Base-by-base conservation (phyloP, 2,888 invertebrate species). In the Platerodrilus igneus region DNA sequence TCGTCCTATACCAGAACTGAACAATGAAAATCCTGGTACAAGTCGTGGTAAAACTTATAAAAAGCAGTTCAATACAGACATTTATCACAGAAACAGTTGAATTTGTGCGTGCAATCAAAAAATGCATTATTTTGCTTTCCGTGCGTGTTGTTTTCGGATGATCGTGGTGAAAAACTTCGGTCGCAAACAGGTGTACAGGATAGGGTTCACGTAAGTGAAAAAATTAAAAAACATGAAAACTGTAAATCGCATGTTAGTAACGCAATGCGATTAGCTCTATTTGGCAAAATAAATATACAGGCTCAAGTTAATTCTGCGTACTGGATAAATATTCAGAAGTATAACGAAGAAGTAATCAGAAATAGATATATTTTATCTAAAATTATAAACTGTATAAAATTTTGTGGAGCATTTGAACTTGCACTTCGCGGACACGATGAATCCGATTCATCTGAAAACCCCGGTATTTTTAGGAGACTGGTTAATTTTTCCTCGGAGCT, bases 321-420 rank as follows among this genome's bases (percentile, higher is more conserved):
- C 30, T 26, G 42, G 35, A 21, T 15, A 13, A 29, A 36, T 25
- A 51, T 51, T 5, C 5, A 34, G 27, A 35, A 45, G 21, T 34
- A 50, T 23, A 54, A 48, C 19, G 48, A 51, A 51, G 15, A 52
- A 20, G 55, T 60, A 9, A 40, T 21, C 27, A 43, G 49, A 46
- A 57, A 58, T 34, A 44, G 55, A 32, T 43, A 48, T 19, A 42
- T 54, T 20, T 44, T 59, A 37, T 41, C 48, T 3, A 55, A 32
- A 58, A 58, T 50, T n/a, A n/a, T n/a, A n/a, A n/a, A n/a, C n/a
- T n/a, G n/a, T n/a, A n/a, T n/a, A n/a, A n/a, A n/a, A n/a, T n/a
- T n/a, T n/a, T 60, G 57, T 52, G 52, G 54, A 5, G 48, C 45
- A 9, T 60, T 55, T 41, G 54, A 61, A 40, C 34, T 57, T n/a